phyloP scores from a whole-genome alignment of 2,797 vertebrate genomes.

The Lepilemur septentrionalis region DNA sequence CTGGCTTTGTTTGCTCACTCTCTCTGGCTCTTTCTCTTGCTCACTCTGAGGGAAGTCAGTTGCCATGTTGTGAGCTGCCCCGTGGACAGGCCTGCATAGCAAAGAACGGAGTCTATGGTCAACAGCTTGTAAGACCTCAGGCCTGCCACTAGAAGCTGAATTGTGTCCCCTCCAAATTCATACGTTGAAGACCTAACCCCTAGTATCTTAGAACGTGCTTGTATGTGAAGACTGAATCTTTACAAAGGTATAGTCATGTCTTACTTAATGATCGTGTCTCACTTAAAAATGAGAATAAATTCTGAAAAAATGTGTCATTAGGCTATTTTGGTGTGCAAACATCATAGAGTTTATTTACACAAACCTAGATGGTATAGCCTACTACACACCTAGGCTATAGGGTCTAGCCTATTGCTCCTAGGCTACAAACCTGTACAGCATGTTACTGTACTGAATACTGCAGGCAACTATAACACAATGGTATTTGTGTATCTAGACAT shows the following conservation, averaged over 20 bases:
- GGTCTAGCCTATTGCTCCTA: background rate
- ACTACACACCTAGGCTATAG: background rate
- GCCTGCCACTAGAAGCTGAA: background rate
- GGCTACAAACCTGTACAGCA: background rate
- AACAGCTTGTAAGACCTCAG: background rate
- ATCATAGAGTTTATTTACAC: background rate
- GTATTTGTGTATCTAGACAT: background rate
- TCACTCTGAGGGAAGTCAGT: background rate
- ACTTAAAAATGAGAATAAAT: background rate
- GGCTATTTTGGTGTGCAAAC: background rate
- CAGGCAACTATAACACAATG: background rate
- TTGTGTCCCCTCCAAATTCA: background rate
- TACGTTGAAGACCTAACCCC: background rate
- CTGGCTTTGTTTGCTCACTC: background rate
- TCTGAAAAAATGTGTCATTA: background rate
- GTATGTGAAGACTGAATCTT: background rate
- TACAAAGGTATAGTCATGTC: background rate
- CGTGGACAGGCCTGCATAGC: background rate
- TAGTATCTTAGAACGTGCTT: background rate
- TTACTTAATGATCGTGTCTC: background rate
- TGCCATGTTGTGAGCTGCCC: background rate
- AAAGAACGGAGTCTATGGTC: background rate
- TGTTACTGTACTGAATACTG: background rate
- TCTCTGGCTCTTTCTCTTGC: background rate
- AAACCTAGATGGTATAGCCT: background rate